Percentiles rank a stretch among this genome's conserved stretches.
phyloP scores from a whole-genome alignment of 2,888 invertebrate genomes.

The Anorthoa munda region DNA sequence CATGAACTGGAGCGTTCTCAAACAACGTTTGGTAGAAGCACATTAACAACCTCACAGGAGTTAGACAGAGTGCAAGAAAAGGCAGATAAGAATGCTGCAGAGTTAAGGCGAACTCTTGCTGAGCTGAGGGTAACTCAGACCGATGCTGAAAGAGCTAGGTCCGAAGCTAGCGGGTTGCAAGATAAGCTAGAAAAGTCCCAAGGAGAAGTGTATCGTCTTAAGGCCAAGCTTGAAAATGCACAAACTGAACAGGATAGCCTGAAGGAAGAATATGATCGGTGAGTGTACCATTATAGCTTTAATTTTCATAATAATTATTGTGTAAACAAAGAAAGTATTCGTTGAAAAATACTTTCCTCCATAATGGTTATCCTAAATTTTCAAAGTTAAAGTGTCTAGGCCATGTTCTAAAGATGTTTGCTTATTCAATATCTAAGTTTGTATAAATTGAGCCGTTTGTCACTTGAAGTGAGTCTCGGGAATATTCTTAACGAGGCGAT shows the following conservation, averaged over 20 bases:
- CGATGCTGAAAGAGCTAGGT: conserved; percentile 96
- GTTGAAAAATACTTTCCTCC: conserved; percentile 16
- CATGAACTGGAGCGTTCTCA: conserved; percentile 96
- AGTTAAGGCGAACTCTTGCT: conserved; percentile 96
- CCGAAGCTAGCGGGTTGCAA: conserved; percentile 96
- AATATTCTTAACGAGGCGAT: neutral
- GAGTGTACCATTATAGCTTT: conserved; percentile 60
- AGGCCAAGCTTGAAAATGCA: conserved; percentile 98
- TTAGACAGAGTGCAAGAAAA: conserved; percentile 95
- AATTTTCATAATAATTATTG: neutral
- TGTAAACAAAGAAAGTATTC: conserved; percentile 3
- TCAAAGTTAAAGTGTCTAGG: conserved; percentile 22
- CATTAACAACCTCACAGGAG: conserved; percentile 95
- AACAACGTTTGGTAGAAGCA: conserved; percentile 95
- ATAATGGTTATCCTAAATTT: conserved; percentile 6
- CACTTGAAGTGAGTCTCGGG: conserved; percentile 8
- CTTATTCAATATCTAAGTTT: conserved; percentile 19
- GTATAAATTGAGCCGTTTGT: too few species aligned
- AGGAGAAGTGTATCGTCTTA: conserved; percentile 98
- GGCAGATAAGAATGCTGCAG: conserved; percentile 96
- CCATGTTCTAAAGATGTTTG: too few species aligned
- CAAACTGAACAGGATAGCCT: conserved; percentile 98
- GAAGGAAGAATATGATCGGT: conserved; percentile 97
- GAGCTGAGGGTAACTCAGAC: conserved; percentile 97
- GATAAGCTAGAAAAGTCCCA: conserved; percentile 98